Conservation (phyloP, 2,113 vertebrate species). For the Crocuta crocuta region DNA sequence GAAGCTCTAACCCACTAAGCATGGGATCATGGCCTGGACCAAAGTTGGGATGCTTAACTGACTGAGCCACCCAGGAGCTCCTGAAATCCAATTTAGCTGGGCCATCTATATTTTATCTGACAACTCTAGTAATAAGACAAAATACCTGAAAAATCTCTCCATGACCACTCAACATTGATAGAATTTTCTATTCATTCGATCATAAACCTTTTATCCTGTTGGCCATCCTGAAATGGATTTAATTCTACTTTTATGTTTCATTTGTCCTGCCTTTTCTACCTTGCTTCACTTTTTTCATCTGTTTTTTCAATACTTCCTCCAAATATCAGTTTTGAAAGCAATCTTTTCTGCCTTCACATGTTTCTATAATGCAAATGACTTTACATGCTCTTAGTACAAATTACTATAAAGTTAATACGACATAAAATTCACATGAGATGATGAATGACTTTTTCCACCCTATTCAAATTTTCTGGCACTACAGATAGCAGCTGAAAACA, state of each 20-base stretch:
- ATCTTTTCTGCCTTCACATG: not conserved
- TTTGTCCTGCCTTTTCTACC: not conserved
- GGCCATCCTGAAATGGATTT: not conserved
- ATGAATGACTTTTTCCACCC: not conserved
- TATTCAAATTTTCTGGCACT: not conserved
- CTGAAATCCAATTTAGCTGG: not conserved
- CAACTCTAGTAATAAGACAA: not conserved
- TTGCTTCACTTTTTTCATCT: not conserved
- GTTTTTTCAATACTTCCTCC: not conserved
- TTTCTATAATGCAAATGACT: not conserved
- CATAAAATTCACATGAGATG: not conserved
- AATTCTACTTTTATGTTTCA: not conserved
- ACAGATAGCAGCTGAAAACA: not conserved
- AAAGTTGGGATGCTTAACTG: too few species aligned
- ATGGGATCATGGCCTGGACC: too few species aligned
- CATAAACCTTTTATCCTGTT: not conserved
- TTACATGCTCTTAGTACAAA: not conserved
- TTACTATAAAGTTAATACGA: not conserved
- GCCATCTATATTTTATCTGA: not conserved
- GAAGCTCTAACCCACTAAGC: too few species aligned
- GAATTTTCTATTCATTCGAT: not conserved
- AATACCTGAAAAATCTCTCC: not conserved
- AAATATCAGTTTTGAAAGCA: not conserved
- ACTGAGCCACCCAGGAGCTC: too few species aligned
- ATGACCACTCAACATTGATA: not conserved